Evolutionary conservation across 2,113 vertebrate genomes (phyloP), one percentile per base, ranked within the genome.

Genomic region (Burhinus bistriatus): DNA sequence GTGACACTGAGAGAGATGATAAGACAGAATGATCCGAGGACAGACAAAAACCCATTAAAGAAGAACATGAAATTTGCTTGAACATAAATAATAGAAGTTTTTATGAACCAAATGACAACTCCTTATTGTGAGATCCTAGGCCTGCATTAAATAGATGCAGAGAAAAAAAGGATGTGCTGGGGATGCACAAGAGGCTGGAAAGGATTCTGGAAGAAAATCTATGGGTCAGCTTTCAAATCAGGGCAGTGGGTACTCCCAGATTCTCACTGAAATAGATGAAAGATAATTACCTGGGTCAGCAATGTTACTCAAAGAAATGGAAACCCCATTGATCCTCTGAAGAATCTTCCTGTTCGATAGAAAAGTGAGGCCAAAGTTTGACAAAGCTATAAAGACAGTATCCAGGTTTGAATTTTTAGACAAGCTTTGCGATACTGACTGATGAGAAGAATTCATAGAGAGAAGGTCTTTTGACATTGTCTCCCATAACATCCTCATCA

Each of bases 171-270:
- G 10, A 30, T 61, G 32, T 34, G 12, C 21, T 91, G 26, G 89
- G 19, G 29, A 15, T 1, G 1, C 20, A 47, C 15, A 15, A 0
- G 3, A n/a, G 11, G 7, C 51, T 75, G 26, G 19, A 57, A 83
- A 52, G 26, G 11, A 87, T 62, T 80, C 30, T 66, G 36, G 22
- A 71, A 83, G 20, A 79, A 93, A 71, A 83, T 47, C 55, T 73
- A 2, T 27, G 10, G 9, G 23, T 79, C 5, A 18, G 6, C 11
- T 42, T 89, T 80, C 27, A 76, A 36, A 55, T 34, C 10, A 73
- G 12, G n/a, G 29, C 13, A 40, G 40, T 36, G 44, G 38, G 11
- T 51, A 55, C 15, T 82, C 10, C 18, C 21, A 85, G 13, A 78
- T 91, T 91, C 16, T 65, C 12, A 34, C 15, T 65, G 55, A 78